These are phyloP conservation scores for Drosophila repletoides DNA, from an alignment of 1,140 invertebrate species.

Conservation along the genomic window DNA sequence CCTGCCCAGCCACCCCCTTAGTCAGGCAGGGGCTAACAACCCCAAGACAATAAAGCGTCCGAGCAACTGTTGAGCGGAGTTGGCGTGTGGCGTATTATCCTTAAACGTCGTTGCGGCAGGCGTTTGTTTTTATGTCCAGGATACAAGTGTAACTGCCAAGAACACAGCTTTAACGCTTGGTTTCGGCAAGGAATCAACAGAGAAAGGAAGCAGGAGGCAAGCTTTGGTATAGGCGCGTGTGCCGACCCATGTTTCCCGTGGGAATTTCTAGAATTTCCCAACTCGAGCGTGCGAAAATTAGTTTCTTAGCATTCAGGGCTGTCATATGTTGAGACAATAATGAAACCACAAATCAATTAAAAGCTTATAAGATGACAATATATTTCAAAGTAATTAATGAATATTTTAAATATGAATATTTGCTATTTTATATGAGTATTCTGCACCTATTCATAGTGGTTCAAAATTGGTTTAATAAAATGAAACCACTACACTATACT, in stretches of 20 bases:
- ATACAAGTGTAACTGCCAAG: constrained; percentile 63
- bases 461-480: too few relatives aligned
- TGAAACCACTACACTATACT: too few relatives aligned
- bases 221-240: constrained; percentile 40
- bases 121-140: constrained; percentile 50
- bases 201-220: not conserved
- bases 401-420: too few relatives aligned
- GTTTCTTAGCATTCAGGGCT: constrained; percentile 4
- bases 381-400: too few relatives aligned
- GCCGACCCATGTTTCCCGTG: constrained; percentile 54
- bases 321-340: not conserved
- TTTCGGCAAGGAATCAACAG: not conserved
- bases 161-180: constrained; percentile 48
- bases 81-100: constrained; percentile 71
- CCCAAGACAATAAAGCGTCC: constrained; percentile 53
- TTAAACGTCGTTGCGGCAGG: constrained; percentile 61
- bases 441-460: too few relatives aligned
- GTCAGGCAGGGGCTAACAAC: constrained; percentile 31
- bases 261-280: constrained; percentile 47
- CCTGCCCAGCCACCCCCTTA: not conserved
- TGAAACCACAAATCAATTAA: not conserved
- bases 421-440: too few relatives aligned
- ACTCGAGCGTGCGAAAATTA: constrained; percentile 62
- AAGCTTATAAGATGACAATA: too few relatives aligned
- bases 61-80: constrained; percentile 29